phyloP scores from a whole-genome alignment of 1,140 invertebrate genomes.

The Goniozus legneri region DNA sequence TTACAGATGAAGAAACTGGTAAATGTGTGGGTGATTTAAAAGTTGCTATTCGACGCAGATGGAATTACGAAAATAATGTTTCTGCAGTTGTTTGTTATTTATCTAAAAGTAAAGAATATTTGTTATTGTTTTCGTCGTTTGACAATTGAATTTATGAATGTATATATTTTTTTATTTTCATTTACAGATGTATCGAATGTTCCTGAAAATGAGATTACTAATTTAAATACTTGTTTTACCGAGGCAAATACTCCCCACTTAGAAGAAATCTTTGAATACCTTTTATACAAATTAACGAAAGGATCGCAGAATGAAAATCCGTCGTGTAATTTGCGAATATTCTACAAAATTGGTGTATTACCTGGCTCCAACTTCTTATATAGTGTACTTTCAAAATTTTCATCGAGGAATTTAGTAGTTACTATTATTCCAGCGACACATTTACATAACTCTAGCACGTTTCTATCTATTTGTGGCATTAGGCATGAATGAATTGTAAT shows the following conservation, averaged over 20 bases:
- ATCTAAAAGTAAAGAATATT: conserved; percentile 60
- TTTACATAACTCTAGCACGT: conserved; percentile 73
- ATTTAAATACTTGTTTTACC: conserved; percentile 57
- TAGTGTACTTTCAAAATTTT: conserved; percentile 55
- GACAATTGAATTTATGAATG: conserved; percentile 6
- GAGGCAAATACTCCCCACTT: conserved; percentile 61
- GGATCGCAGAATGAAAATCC: conserved; percentile 60
- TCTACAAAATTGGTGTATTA: conserved; percentile 66
- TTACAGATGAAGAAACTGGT: conserved; percentile 83
- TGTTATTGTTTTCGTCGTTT: conserved; percentile 9
- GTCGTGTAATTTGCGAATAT: conserved; percentile 69
- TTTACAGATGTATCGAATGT: conserved; percentile 61
- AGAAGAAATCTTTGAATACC: conserved; percentile 68
- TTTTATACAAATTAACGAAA: conserved; percentile 68
- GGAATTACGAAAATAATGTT: conserved; percentile 86
- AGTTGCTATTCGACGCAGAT: conserved; percentile 74
- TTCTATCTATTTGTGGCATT: conserved; percentile 72
- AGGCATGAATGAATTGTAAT: conserved; percentile 54
- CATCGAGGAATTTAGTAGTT: conserved; percentile 60
- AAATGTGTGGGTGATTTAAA: conserved; percentile 76
- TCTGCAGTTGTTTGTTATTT: conserved; percentile 80
- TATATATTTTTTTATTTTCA: conserved; percentile 13
- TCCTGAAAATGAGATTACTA: conserved; percentile 61
- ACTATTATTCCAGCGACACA: conserved; percentile 74
- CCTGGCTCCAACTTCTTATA: conserved; percentile 57